Conservation (phyloP, 2,797 vertebrate genomes). For the Gadopsis bispinosus region DNA sequence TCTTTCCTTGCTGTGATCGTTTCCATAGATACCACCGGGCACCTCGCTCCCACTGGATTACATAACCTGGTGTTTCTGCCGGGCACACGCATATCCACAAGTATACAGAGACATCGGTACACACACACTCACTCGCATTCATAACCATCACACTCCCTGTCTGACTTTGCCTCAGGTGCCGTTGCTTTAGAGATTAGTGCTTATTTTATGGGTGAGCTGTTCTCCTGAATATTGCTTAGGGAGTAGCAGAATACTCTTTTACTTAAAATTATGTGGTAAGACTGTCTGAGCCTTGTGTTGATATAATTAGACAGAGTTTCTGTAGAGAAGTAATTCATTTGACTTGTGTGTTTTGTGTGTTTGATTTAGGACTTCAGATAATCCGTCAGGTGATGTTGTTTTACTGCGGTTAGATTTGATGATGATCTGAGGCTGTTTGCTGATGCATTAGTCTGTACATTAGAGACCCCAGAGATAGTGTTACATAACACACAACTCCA, state of each 20-base stretch:
- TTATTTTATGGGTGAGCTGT: constrained; percentile 17
- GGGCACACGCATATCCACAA: constrained; percentile 42
- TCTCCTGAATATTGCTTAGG: neutral
- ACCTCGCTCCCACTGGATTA: constrained; percentile 70
- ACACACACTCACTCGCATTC: constrained; percentile 33
- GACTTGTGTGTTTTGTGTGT: constrained; percentile 27
- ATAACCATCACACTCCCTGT: constrained; percentile 32
- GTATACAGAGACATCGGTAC: constrained; percentile 22
- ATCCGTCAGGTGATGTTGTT: constrained; percentile 37
- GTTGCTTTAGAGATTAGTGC: constrained; percentile 6
- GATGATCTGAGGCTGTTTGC: constrained; percentile 44
- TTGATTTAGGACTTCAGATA: constrained; percentile 41
- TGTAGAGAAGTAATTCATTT: constrained; percentile 8
- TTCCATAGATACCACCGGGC: constrained; percentile 72
- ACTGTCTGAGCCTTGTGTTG: constrained; percentile 9
- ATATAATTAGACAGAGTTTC: constrained; percentile 2
- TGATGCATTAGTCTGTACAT: constrained; percentile 48
- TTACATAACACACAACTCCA: constrained; percentile 50
- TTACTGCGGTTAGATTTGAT: constrained; percentile 34
- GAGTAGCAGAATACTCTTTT: neutral
- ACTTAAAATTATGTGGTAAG: neutral
- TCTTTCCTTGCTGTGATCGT: constrained; percentile 56
- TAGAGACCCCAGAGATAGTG: constrained; percentile 34
- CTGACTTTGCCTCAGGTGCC: constrained; percentile 47
- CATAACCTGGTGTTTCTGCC: constrained; percentile 60